phyloP scores from a whole-genome alignment of 2,797 vertebrate genomes.

The Epinephelus coioides region DNA sequence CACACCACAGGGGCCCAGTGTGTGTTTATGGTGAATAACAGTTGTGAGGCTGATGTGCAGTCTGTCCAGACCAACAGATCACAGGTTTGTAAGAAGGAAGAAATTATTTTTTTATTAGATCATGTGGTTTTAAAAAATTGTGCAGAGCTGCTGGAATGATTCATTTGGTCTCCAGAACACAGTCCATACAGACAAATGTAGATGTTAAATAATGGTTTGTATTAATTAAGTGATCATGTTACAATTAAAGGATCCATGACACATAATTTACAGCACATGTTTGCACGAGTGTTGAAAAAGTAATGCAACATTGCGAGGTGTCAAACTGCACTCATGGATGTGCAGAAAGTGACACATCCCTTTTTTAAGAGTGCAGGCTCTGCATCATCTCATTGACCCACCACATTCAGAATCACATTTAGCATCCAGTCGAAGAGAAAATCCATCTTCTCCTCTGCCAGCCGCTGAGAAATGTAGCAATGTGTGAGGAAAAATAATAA shows the following conservation, averaged over 20 bases:
- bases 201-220: background rate
- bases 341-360: slow-evolving; percentile 63
- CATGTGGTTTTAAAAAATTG: background rate
- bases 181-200: background rate
- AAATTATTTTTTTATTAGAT: slow-evolving; percentile 12
- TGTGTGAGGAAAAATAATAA: slow-evolving; percentile 85
- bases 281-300: slow-evolving; percentile 27
- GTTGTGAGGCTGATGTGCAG: background rate
- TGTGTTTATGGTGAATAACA: slow-evolving; percentile 17
- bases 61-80: background rate
- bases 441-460: slow-evolving; percentile 77
- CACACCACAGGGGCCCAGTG: slow-evolving; percentile 10
- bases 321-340: slow-evolving; percentile 55
- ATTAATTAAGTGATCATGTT: slow-evolving; percentile 7
- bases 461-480: slow-evolving; percentile 80
- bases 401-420: slow-evolving; percentile 82
- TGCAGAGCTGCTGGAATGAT: background rate
- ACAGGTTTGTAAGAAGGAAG: background rate
- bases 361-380: slow-evolving; percentile 62
- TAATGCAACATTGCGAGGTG: slow-evolving; percentile 33
- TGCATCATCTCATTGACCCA: slow-evolving; percentile 74
- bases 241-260: background rate
- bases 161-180: background rate
- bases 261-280: slow-evolving; percentile 15
- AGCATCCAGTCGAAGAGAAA: slow-evolving; percentile 75